Percentiles rank a stretch among this genome's conserved stretches.
These are phyloP conservation scores for Megathymus violae DNA, from an alignment of 1,140 invertebrate species.

Conservation along the genomic window DNA sequence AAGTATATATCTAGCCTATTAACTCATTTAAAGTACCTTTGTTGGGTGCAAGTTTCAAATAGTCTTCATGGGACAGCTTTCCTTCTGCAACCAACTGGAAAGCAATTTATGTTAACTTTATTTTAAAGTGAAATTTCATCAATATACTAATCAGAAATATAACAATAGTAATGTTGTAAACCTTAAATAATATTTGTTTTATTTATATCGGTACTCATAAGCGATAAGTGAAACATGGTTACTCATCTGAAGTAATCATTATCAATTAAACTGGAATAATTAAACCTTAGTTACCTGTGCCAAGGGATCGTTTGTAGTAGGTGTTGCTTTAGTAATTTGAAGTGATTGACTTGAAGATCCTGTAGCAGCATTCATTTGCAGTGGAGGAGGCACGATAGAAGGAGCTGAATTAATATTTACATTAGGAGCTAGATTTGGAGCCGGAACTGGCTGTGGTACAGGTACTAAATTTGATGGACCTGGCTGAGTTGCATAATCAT, in stretches of 20 bases:
- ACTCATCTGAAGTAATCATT: too few relatives aligned
- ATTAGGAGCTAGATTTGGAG: slow-evolving; percentile 35
- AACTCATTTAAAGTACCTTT: slow-evolving; percentile 55
- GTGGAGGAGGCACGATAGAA: slow-evolving; percentile 41
- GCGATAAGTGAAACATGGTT: neutral
- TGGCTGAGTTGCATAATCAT: slow-evolving; percentile 49
- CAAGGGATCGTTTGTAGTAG: slow-evolving; percentile 57
- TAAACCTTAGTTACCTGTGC: slow-evolving; percentile 78
- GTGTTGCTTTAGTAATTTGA: slow-evolving; percentile 22
- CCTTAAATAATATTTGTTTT: too few relatives aligned
- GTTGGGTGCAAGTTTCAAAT: slow-evolving; percentile 72
- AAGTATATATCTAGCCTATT: too few relatives aligned
- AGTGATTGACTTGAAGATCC: slow-evolving; percentile 1
- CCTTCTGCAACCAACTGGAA: slow-evolving; percentile 79
- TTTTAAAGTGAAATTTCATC: neutral
- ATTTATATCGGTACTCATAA: too few relatives aligned
- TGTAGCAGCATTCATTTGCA: slow-evolving; percentile 25
- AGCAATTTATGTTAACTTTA: slow-evolving; percentile 26
- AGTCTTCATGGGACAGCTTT: slow-evolving; percentile 74
- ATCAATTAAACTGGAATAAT: too few relatives aligned
- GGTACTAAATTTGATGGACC: slow-evolving; percentile 33
- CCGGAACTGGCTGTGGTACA: slow-evolving; percentile 54
- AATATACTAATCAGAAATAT: neutral
- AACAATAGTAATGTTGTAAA: too few relatives aligned
- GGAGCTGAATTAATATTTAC: slow-evolving; percentile 39